Evolutionary conservation across 2,797 vertebrate genomes (phyloP).

Genomic region (Gymnocypris eckloni): DNA sequence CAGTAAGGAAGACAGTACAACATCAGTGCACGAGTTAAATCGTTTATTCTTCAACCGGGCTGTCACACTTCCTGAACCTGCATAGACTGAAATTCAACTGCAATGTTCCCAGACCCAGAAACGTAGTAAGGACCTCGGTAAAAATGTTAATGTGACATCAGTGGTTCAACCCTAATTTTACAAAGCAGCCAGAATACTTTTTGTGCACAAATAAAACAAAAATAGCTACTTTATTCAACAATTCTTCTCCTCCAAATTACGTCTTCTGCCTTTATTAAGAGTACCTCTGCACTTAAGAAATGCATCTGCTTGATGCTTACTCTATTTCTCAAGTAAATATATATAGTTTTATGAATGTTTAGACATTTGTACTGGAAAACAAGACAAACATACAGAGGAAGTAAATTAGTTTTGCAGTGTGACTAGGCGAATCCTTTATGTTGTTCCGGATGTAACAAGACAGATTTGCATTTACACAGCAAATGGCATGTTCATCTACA

Average conservation of each 20-base stretch:
- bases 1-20: neutral
- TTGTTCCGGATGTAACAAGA: neutral
- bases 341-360: neutral
- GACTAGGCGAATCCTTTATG: neutral
- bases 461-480: neutral
- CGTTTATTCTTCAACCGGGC: neutral
- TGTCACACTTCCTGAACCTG: neutral
- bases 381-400: neutral
- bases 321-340: neutral
- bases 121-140: no score
- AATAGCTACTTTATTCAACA: no score
- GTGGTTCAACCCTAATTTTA: no score
- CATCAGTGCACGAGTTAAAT: neutral
- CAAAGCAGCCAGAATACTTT: no score
- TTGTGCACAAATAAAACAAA: no score
- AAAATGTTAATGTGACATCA: no score
- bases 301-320: neutral
- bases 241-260: no score
- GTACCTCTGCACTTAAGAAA: no score
- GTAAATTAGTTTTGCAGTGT: neutral
- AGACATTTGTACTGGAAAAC: neutral
- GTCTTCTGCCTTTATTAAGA: no score
- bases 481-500: neutral
- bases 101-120: no score
- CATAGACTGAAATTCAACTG: no score